Evolutionary conservation across 2,888 invertebrate genomes (phyloP).

Genomic region (Philopedon plagiatum): DNA sequence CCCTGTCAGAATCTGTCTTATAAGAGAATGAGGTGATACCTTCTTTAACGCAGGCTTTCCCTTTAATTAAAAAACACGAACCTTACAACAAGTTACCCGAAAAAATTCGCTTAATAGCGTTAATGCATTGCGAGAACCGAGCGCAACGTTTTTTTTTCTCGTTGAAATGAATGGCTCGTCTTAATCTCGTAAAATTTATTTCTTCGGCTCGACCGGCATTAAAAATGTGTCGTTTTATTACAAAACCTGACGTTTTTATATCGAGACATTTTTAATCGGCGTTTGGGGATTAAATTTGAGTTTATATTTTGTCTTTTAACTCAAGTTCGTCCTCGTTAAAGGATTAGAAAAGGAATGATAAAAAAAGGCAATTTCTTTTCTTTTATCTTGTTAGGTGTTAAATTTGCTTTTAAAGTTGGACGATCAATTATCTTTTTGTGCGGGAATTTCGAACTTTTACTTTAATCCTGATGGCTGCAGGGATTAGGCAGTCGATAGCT

Average conservation of each 20-base stretch:
- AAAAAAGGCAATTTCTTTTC: conserved; percentile 6
- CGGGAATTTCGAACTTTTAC: not conserved
- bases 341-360: conserved; percentile 12
- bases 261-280: conserved; percentile 12
- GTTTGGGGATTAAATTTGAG: conserved; percentile 12
- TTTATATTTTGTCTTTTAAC: conserved; percentile 11
- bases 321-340: conserved; percentile 9
- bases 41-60: not conserved
- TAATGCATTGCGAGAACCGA: conserved; percentile 11
- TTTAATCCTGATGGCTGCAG: conserved; percentile 7
- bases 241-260: conserved; percentile 18
- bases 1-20: not conserved
- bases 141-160: not conserved
- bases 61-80: conserved; percentile 17
- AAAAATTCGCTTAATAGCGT: conserved; percentile 9
- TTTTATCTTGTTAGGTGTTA: conserved; percentile 21
- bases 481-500: not conserved
- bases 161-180: conserved; percentile 19
- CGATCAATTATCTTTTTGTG: conserved; percentile 16
- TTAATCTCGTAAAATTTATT: conserved; percentile 34
- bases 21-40: not conserved
- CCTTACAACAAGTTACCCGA: not conserved
- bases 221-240: conserved; percentile 24
- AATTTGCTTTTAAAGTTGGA: conserved; percentile 19
- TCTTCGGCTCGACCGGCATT: conserved; percentile 23